Evolutionary conservation across 2,888 invertebrate genomes (phyloP).

Genomic region (Ceramica pisi): DNA sequence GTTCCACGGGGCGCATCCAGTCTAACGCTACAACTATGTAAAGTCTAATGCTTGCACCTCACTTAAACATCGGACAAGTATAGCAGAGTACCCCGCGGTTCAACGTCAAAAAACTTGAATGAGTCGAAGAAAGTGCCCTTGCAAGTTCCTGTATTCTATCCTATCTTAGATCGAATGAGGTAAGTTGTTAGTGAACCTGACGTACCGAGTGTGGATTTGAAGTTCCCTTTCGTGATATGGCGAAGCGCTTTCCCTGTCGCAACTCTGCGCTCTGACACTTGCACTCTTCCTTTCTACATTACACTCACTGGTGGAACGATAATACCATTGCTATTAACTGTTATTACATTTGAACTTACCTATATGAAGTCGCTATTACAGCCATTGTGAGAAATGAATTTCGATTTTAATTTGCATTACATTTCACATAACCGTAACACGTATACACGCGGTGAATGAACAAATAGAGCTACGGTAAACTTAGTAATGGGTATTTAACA

Average conservation of each 20-base stretch:
- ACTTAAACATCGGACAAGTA: constrained; percentile 65
- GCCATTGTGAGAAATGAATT: constrained; percentile 36
- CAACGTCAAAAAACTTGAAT: constrained; percentile 80
- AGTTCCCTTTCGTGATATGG: constrained; percentile 88
- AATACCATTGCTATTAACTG: constrained; percentile 51
- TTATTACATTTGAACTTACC: constrained; percentile 48
- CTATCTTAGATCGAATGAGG: constrained; percentile 80
- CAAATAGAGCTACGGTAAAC: constrained; percentile 43
- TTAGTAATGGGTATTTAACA: constrained; percentile 49
- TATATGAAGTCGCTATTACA: constrained; percentile 30
- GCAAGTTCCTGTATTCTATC: constrained; percentile 80
- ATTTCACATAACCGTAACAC: constrained; percentile 52
- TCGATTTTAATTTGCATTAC: constrained; percentile 45
- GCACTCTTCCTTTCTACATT: constrained; percentile 89
- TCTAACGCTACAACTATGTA: constrained; percentile 74
- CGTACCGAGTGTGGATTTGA: constrained; percentile 81
- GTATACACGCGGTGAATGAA: constrained; percentile 30
- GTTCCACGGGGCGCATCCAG: constrained; percentile 72
- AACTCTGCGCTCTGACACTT: constrained; percentile 84
- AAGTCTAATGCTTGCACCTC: constrained; percentile 68
- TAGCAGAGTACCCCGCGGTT: constrained; percentile 65
- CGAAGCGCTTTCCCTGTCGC: constrained; percentile 87
- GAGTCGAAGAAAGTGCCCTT: constrained; percentile 83
- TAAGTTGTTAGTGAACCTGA: constrained; percentile 79
- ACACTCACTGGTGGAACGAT: constrained; percentile 72